These are phyloP conservation scores for Latrodectus hesperus DNA, from an alignment of 2,888 invertebrate genomes.

Conservation along the genomic window DNA sequence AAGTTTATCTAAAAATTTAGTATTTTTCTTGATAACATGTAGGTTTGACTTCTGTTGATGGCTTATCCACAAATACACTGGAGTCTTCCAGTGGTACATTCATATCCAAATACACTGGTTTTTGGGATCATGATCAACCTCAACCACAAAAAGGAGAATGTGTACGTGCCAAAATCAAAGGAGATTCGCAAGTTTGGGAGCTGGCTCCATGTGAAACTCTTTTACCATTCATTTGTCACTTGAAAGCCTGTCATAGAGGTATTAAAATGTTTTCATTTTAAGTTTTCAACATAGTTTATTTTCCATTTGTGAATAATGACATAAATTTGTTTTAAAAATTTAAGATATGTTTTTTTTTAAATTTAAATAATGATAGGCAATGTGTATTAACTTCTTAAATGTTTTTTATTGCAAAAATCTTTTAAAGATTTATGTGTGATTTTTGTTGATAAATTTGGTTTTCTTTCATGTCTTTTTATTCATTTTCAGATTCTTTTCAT, in stretches of 20 bases:
- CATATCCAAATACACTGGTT: slow-evolving; percentile 93
- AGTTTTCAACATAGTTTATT: not conserved
- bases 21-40: slow-evolving; percentile 74
- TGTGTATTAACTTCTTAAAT: not conserved
- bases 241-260: slow-evolving; percentile 91
- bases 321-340: not conserved
- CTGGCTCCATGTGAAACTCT: slow-evolving; percentile 94
- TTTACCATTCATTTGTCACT: slow-evolving; percentile 93
- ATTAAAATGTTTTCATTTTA: slow-evolving; percentile 70
- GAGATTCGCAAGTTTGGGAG: slow-evolving; percentile 88
- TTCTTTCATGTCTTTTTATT: not conserved
- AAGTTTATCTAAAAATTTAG: not conserved
- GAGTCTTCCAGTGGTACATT: slow-evolving; percentile 93
- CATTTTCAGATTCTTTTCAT: slow-evolving; percentile 84
- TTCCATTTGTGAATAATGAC: not conserved
- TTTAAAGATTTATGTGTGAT: not conserved
- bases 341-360: not conserved
- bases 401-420: not conserved
- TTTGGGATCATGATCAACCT: slow-evolving; percentile 93
- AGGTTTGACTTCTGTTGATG: slow-evolving; percentile 91
- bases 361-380: not conserved
- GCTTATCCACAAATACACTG: slow-evolving; percentile 93
- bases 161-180: slow-evolving; percentile 79
- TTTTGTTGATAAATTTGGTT: not conserved
- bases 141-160: slow-evolving; percentile 91